Percentiles rank a stretch among this genome's conserved stretches.
Evolutionary conservation across 2,888 invertebrate genomes (phyloP).

Genomic region (Gymnocheta viridis): DNA sequence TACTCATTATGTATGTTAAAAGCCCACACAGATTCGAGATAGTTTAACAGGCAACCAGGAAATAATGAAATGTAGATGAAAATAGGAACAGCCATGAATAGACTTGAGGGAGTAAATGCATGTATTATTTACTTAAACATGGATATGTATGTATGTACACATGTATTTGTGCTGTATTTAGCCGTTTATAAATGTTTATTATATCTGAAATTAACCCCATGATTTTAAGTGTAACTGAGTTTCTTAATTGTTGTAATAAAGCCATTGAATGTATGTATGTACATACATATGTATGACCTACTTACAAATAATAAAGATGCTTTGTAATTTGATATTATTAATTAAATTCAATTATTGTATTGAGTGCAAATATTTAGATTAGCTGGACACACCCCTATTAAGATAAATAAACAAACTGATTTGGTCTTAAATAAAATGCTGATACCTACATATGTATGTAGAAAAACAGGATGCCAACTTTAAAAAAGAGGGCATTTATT

Average conservation of each 20-base stretch:
- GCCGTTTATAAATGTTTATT: slow-evolving; percentile 47
- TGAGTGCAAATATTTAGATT: slow-evolving; percentile 35
- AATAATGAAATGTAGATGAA: slow-evolving; percentile 21
- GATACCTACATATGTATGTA: no score
- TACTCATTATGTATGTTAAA: background rate
- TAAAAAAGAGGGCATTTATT: no score
- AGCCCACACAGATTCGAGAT: slow-evolving; percentile 27
- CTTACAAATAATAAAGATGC: slow-evolving; percentile 19
- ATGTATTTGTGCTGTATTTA: slow-evolving; percentile 1
- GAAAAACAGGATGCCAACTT: no score
- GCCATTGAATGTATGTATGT: no score
- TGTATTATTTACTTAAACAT: background rate
- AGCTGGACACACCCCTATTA: background rate
- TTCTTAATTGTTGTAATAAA: slow-evolving; percentile 47
- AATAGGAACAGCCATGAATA: slow-evolving; percentile 19
- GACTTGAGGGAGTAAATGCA: slow-evolving; percentile 20
- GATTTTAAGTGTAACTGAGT: slow-evolving; percentile 44
- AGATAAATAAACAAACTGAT: background rate
- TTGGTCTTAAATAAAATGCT: background rate
- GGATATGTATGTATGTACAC: no score
- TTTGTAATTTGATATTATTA: slow-evolving; percentile 36
- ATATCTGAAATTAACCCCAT: slow-evolving; percentile 52
- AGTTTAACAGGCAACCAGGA: slow-evolving; percentile 40
- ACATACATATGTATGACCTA: no score
- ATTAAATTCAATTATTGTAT: slow-evolving; percentile 36